These are phyloP conservation scores for Steatornis caripensis DNA, from an alignment of 2,113 vertebrate genomes.

Conservation along the genomic window DNA sequence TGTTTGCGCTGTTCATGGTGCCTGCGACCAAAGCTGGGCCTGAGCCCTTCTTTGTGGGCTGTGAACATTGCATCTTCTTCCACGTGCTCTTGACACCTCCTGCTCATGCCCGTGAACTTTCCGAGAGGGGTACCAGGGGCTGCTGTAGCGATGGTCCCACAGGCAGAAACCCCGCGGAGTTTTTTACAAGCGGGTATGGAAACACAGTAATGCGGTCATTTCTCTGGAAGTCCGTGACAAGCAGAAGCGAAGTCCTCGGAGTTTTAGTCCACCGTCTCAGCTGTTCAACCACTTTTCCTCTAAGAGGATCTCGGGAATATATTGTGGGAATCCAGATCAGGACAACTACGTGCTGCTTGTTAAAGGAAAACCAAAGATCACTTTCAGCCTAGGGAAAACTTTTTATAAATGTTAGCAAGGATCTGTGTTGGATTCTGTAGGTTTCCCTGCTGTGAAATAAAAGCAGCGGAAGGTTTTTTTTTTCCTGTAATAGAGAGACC, in stretches of 20 bases:
- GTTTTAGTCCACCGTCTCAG: neutral
- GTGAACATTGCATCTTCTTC: neutral
- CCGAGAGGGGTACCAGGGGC: neutral
- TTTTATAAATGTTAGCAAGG: neutral
- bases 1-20: neutral
- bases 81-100: neutral
- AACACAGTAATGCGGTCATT: neutral
- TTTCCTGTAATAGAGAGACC: neutral
- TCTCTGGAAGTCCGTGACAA: neutral
- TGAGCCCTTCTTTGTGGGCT: neutral
- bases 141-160: neutral
- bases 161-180: neutral
- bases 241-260: neutral
- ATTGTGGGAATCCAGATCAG: neutral
- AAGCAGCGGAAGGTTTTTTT: neutral
- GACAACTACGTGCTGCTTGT: neutral
- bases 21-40: neutral
- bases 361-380: neutral
- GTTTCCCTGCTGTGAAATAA: neutral
- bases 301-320: neutral
- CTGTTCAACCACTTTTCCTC: neutral
- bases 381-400: neutral
- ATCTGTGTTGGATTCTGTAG: neutral
- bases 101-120: accelerated
- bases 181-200: neutral